Evolutionary conservation across 2,888 invertebrate genomes (phyloP).

Genomic region (Meandrusa payeni): DNA sequence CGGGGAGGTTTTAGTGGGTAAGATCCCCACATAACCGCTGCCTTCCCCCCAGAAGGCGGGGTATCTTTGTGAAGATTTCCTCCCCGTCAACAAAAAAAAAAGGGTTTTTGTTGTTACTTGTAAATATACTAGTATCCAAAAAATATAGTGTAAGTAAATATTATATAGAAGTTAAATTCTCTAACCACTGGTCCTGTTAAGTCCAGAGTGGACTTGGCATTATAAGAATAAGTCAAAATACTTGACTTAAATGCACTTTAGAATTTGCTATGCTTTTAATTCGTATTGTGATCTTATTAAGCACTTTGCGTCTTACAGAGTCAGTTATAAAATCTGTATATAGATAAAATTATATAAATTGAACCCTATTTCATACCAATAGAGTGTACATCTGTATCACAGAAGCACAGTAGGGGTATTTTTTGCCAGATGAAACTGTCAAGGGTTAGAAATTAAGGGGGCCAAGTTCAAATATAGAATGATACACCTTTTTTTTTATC

Average conservation of each 20-base stretch:
- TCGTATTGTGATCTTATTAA: slow-evolving; percentile 30
- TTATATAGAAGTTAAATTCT: too few relatives aligned
- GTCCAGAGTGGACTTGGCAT: too few relatives aligned
- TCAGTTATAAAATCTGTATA: slow-evolving; percentile 15
- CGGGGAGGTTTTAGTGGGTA: too few relatives aligned
- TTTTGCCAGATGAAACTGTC: slow-evolving; percentile 27
- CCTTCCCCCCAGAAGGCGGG: too few relatives aligned
- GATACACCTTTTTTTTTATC: slow-evolving; percentile 54
- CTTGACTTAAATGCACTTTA: slow-evolving; percentile 36
- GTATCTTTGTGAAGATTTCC: too few relatives aligned
- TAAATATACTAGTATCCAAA: too few relatives aligned
- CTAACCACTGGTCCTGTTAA: too few relatives aligned
- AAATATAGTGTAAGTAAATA: too few relatives aligned
- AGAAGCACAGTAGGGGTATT: background rate
- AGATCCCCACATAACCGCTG: too few relatives aligned
- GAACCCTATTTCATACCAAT: background rate
- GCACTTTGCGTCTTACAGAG: slow-evolving; percentile 34
- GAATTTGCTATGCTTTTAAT: slow-evolving; percentile 51
- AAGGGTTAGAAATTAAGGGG: slow-evolving; percentile 51
- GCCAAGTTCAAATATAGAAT: slow-evolving; percentile 64
- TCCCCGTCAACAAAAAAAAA: too few relatives aligned
- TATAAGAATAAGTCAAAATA: slow-evolving; percentile 40
- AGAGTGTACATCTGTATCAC: background rate
- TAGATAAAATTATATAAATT: background rate
- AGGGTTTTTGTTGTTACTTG: too few relatives aligned